Percentiles rank a stretch among this genome's conserved stretches.
These are phyloP conservation scores for Trachelus tabidus DNA, from an alignment of 2,888 invertebrate genomes.

Conservation along the genomic window DNA sequence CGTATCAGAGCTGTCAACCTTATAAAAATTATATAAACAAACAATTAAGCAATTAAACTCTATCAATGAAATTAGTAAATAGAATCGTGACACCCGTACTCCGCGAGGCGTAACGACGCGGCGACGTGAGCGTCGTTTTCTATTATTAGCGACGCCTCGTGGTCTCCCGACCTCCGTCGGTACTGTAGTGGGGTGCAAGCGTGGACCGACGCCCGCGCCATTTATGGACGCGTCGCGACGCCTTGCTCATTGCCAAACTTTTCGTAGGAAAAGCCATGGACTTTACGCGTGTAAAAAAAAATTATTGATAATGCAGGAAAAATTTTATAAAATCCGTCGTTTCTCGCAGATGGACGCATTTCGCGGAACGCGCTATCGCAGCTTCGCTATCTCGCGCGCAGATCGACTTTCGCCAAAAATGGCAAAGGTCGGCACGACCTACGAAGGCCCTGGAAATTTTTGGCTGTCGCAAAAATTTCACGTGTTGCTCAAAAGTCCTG, in stretches of 20 bases:
- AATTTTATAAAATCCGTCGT: neutral
- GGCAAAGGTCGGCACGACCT: neutral
- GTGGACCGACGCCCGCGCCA: constrained; percentile 63
- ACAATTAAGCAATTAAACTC: too few relatives aligned
- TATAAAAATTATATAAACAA: too few relatives aligned
- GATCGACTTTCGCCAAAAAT: neutral
- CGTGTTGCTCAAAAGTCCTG: neutral
- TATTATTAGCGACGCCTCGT: constrained; percentile 63
- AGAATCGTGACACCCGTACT: too few relatives aligned
- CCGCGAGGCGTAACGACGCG: constrained; percentile 6
- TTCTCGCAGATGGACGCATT: accelerated
- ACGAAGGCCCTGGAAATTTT: neutral
- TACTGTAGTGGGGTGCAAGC: constrained; percentile 45
- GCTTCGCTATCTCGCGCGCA: too few relatives aligned
- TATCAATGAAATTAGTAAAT: too few relatives aligned
- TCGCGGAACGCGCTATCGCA: too few relatives aligned
- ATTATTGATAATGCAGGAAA: constrained; percentile 18
- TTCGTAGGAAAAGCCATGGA: neutral
- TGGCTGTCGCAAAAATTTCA: neutral
- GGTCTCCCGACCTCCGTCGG: constrained; percentile 34
- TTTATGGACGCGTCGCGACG: constrained; percentile 61
- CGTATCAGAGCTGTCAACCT: too few relatives aligned
- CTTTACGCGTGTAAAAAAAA: neutral
- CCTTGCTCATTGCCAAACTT: constrained; percentile 21
- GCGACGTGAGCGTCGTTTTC: constrained; percentile 46